Evolutionary conservation across 1,140 invertebrate genomes (phyloP), one percentile per base, ranked within the genome.

Genomic region (Papilio polyxenes): DNA sequence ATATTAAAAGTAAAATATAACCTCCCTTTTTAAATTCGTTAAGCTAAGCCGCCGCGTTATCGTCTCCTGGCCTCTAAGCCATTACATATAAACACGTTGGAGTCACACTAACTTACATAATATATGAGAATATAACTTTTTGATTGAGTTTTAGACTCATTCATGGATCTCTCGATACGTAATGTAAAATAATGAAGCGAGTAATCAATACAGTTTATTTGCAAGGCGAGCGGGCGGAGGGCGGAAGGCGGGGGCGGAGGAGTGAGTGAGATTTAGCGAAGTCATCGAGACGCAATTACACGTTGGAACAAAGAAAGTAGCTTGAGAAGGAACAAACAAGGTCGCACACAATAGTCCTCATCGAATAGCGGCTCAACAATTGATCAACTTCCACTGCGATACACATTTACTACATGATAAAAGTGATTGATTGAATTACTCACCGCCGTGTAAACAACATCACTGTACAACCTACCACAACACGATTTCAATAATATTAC

Each of bases 1-100:
- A 72, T 72, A 72, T 72, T 72, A 72, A 72, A 72, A 72, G 65
- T 40, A 72, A 72, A 72, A 40, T 72, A 72, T 72, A 31, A 72
- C 65, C 23, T 72, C 13, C 65, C 65, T 72, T 72, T 72, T 72
- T 72, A 72, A 72, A 72, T 72, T 72, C 31, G 65, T 2, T 17
- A 40, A 5, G 65, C 65, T 72, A 40, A 72, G 65, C 31, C 11
- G 65, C 31, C 31, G 13, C 3, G 65, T 72, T 72, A 40, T 72
- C 65, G 31, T 37, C 13, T 37, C 65, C 3, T 37, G 4, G 65
- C 65, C 31, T 69, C 11, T n/a, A 31, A 69, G 11, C 2, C 31
- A 8, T 10, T 10, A 65, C 31, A 23, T 31, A 3, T 15, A 37
- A 69, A 69, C 5, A 69, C 15, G 4, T 65, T 65, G 2, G 10